A percentile compares a stretch with the other conserved stretches of the same genome.
Evolutionary conservation across 2,797 vertebrate species (phyloP).

Genomic region (Urophycis tenuis): DNA sequence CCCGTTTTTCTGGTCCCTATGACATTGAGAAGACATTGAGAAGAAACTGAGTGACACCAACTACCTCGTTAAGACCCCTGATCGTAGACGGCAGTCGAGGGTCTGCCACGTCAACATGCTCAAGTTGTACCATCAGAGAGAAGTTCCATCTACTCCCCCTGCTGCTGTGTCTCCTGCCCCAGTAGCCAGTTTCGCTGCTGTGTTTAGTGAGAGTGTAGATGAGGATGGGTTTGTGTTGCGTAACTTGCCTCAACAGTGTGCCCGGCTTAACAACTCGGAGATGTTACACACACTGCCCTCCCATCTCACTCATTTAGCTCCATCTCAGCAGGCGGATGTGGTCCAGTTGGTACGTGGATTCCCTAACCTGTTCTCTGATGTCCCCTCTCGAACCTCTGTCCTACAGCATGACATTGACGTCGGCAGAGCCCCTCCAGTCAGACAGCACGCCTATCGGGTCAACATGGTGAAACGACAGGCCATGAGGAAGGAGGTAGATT

Average conservation of each 20-base stretch:
- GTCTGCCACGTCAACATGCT: conserved; percentile 14
- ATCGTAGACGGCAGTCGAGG: not conserved
- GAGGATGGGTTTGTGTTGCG: not conserved
- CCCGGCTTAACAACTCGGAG: not conserved
- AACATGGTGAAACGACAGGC: too few relatives aligned
- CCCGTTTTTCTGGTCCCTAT: conserved; percentile 4
- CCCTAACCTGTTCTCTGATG: not conserved
- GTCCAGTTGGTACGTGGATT: too few relatives aligned
- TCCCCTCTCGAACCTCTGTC: not conserved
- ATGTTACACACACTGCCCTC: not conserved
- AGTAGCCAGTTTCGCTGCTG: too few relatives aligned
- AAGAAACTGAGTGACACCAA: not conserved
- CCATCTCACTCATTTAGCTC: not conserved
- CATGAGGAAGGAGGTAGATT: too few relatives aligned
- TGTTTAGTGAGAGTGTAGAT: not conserved
- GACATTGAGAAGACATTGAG: not conserved
- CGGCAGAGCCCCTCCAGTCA: too few relatives aligned
- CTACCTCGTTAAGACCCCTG: conserved; percentile 12
- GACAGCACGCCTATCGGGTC: too few relatives aligned
- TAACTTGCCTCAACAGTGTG: not conserved
- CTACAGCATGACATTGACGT: too few relatives aligned
- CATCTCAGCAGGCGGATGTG: not conserved
- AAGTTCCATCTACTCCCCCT: too few relatives aligned
- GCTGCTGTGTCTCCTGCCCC: too few relatives aligned
- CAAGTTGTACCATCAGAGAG: not conserved